Conservation (phyloP, 23 tunicate genomes). For the Clavelina lepadiformis region DNA sequence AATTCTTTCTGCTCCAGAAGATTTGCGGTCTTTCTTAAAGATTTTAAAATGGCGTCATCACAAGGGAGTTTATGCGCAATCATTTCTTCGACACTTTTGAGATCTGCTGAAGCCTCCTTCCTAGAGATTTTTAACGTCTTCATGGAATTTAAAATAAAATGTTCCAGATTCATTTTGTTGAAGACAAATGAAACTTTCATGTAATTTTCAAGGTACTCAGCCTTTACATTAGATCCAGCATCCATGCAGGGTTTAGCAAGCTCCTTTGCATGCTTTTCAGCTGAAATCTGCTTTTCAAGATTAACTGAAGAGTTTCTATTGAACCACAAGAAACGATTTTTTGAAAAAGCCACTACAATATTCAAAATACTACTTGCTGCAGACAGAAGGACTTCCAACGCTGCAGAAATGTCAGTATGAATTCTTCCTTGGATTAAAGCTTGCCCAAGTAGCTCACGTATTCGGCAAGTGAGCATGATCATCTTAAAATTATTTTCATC, state of each 20-base stretch:
- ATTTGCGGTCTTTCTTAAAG: slow-evolving; percentile 9
- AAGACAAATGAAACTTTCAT: neutral
- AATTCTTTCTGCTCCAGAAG: slow-evolving; percentile 14
- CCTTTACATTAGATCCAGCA: slow-evolving; percentile 9
- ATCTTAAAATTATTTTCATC: slow-evolving; percentile 23
- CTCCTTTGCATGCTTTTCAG: neutral
- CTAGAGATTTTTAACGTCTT: neutral
- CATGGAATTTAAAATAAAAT: slow-evolving; percentile 15
- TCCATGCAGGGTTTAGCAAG: slow-evolving; percentile 1
- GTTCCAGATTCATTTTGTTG: neutral
- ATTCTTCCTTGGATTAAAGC: slow-evolving; percentile 35
- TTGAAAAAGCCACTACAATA: neutral
- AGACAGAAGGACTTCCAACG: too few species aligned
- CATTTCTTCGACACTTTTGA: slow-evolving; percentile 1
- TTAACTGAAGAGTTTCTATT: too few species aligned
- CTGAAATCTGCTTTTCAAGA: too few species aligned
- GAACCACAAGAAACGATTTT: too few species aligned
- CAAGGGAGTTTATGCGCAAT: neutral
- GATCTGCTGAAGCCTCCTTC: neutral
- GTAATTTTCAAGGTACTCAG: slow-evolving; percentile 11
- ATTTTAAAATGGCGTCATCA: neutral
- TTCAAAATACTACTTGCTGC: too few species aligned
- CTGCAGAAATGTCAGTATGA: too few species aligned
- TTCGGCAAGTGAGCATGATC: slow-evolving; percentile 22
- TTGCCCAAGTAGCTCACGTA: slow-evolving; percentile 49